These are phyloP conservation scores for Ophiodon elongatus DNA, from an alignment of 2,113 vertebrate genomes.

Conservation along the genomic window DNA sequence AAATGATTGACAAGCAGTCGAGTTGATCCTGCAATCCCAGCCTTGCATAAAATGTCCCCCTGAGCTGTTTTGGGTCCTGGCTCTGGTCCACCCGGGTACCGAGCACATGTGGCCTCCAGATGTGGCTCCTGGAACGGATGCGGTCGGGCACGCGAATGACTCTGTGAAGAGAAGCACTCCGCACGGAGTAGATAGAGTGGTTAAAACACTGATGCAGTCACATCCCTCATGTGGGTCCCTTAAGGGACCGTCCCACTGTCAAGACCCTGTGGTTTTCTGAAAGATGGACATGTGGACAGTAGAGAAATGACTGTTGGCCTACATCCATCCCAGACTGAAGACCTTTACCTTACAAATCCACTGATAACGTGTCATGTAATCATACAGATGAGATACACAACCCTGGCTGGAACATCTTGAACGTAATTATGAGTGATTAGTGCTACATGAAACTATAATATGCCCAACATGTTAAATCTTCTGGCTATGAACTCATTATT, in stretches of 20 bases:
- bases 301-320: background rate
- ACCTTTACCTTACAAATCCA: background rate
- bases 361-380: background rate
- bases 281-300: background rate
- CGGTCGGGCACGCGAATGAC: conserved; percentile 43
- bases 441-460: background rate
- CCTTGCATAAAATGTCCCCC: conserved; percentile 55
- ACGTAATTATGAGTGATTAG: background rate
- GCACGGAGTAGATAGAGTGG: conserved; percentile 12
- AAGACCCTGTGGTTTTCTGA: background rate
- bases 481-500: background rate
- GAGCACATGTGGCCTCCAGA: conserved; percentile 80
- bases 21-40: conserved; percentile 65
- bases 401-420: background rate
- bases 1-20: conserved; percentile 68
- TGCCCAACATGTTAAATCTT: background rate
- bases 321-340: background rate
- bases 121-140: conserved; percentile 61
- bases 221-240: conserved; percentile 29
- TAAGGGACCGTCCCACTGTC: background rate
- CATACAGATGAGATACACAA: background rate
- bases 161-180: conserved; percentile 38
- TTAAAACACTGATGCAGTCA: conserved; percentile 32
- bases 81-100: conserved; percentile 41
- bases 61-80: conserved; percentile 59